Evolutionary conservation across 1,140 invertebrate genomes (phyloP).

Genomic region (Amyelois transitella): DNA sequence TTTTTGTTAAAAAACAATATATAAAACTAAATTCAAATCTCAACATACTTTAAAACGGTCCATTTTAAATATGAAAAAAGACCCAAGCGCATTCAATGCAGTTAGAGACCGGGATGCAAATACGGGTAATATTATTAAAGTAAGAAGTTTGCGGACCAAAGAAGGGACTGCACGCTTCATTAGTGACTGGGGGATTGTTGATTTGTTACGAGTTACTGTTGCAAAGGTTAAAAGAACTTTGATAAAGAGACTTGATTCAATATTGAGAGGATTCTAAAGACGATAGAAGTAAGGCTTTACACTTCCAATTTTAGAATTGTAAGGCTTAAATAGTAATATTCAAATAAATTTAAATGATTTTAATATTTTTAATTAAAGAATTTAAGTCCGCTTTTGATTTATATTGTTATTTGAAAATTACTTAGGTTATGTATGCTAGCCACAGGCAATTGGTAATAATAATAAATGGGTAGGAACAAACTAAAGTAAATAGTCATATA

Average conservation of each 20-base stretch:
- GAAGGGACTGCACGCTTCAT: slow-evolving; percentile 37
- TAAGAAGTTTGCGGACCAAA: slow-evolving; percentile 31
- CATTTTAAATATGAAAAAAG: background rate
- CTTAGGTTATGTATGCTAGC: no score
- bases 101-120: slow-evolving; percentile 31
- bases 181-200: slow-evolving; percentile 28
- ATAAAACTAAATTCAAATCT: no score
- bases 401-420: no score
- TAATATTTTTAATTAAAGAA: no score
- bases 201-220: background rate
- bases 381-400: no score
- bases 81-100: background rate
- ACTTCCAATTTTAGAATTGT: no score
- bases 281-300: no score
- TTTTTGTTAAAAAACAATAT: background rate
- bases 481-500: background rate
- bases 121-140: slow-evolving; percentile 28
- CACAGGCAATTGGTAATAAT: no score
- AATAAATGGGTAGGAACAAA: no score
- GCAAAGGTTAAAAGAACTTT: background rate
- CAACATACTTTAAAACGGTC: background rate
- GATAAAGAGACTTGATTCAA: background rate
- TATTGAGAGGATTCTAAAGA: slow-evolving; percentile 17
- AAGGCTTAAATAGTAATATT: no score
- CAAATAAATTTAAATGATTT: no score